Percentiles rank a stretch among this genome's conserved stretches.
Conservation (phyloP, 2,797 vertebrate species). For the Loris lydekkerianus region DNA sequence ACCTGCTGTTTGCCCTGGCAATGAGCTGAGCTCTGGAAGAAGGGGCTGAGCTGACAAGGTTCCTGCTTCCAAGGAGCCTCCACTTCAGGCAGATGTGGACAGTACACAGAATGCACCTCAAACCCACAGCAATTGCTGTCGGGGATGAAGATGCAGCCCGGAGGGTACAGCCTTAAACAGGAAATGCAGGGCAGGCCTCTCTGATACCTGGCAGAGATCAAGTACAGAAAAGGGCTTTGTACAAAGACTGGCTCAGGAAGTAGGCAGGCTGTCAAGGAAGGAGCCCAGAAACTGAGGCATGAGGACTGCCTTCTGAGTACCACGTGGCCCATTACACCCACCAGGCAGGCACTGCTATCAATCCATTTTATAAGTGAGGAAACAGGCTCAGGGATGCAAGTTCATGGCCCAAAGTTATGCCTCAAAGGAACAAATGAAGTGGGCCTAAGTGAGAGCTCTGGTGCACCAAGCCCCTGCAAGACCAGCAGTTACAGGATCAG, state of each 20-base stretch:
- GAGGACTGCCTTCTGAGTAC: background rate
- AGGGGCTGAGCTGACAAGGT: background rate
- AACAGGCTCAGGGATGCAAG: background rate
- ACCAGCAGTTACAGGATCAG: background rate
- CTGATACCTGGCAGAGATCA: too few relatives aligned
- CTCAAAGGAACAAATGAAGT: background rate
- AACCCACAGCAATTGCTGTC: too few relatives aligned
- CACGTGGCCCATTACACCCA: background rate
- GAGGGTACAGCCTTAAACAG: too few relatives aligned
- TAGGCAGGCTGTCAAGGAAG: background rate
- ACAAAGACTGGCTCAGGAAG: background rate
- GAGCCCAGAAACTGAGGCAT: too few relatives aligned
- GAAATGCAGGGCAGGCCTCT: background rate
- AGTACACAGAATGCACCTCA: background rate
- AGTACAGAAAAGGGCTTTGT: background rate
- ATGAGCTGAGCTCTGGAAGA: background rate
- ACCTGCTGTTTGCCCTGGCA: background rate
- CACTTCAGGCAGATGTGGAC: background rate
- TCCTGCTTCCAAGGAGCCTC: background rate
- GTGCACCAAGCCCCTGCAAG: background rate
- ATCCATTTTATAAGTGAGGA: background rate
- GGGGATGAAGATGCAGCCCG: background rate
- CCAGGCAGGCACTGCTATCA: background rate
- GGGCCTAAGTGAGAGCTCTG: background rate
- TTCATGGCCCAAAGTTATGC: background rate